phyloP scores from a whole-genome alignment of 2,113 vertebrate species.

The Charina bottae region DNA sequence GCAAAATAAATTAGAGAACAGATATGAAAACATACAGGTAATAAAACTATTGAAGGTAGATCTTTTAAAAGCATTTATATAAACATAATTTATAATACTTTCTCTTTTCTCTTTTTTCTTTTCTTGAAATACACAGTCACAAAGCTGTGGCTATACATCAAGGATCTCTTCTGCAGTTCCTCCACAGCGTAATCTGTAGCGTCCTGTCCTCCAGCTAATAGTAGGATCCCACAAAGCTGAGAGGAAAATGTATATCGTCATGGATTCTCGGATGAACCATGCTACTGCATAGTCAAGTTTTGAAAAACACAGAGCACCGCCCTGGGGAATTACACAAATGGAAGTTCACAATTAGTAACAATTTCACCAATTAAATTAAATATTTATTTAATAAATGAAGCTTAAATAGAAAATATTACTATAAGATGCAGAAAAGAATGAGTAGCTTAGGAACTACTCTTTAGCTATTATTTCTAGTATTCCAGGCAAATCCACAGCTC shows the following conservation, averaged over 20 bases:
- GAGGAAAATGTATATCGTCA: constrained; percentile 98
- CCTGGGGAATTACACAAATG: constrained; percentile 70
- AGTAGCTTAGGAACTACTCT: background rate
- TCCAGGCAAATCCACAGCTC: background rate
- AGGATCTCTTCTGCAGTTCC: constrained; percentile 97
- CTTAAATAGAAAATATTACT: background rate
- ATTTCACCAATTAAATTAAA: constrained; percentile 13
- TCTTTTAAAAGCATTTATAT: constrained; percentile 79
- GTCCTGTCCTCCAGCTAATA: constrained; percentile 97
- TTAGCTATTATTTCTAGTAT: background rate
- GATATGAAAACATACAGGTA: constrained; percentile 80
- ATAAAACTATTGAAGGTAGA: constrained; percentile 83
- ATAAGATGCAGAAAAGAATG: background rate
- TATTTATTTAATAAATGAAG: background rate
- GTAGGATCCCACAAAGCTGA: constrained; percentile 98
- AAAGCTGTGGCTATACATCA: constrained; percentile 83
- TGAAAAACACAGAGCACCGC: constrained; percentile 88
- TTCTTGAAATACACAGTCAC: constrained; percentile 71
- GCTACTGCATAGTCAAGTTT: constrained; percentile 98
- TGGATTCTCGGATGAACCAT: constrained; percentile 98
- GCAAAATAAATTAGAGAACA: constrained; percentile 86
- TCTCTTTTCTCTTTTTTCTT: constrained; percentile 50
- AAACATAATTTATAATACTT: constrained; percentile 83
- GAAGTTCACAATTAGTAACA: constrained; percentile 12
- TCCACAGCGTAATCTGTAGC: constrained; percentile 94